Conservation (phyloP, 2,888 invertebrate species). For the Agonopterix alstromeriana region DNA sequence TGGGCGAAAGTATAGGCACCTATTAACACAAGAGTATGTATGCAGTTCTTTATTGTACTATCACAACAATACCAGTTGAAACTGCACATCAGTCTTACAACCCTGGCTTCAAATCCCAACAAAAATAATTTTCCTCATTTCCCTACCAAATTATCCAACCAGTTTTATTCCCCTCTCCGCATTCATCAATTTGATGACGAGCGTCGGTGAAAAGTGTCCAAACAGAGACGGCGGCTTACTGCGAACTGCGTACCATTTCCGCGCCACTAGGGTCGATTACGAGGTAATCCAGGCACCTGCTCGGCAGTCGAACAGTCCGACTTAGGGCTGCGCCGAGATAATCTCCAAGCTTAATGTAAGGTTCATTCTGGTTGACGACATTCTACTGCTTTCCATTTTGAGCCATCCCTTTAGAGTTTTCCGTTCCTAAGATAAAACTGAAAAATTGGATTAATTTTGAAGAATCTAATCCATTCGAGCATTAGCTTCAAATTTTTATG, state of each 20-base stretch:
- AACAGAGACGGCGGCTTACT: slow-evolving; percentile 3
- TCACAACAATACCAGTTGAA: too few relatives aligned
- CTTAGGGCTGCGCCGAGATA: slow-evolving; percentile 38
- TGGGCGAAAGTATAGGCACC: too few relatives aligned
- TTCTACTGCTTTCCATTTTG: too few relatives aligned
- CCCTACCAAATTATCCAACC: not conserved
- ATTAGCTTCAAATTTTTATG: too few relatives aligned
- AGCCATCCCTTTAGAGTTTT: too few relatives aligned
- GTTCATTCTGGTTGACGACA: slow-evolving; percentile 1
- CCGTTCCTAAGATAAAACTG: too few relatives aligned
- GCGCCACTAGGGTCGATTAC: slow-evolving; percentile 15
- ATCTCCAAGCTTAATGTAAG: slow-evolving; percentile 43
- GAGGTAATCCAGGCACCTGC: slow-evolving; percentile 18
- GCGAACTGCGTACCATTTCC: slow-evolving; percentile 5
- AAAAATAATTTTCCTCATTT: not conserved
- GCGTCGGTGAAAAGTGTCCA: slow-evolving; percentile 3
- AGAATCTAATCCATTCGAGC: too few relatives aligned
- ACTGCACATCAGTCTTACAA: too few relatives aligned
- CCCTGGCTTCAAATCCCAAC: too few relatives aligned
- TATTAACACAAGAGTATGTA: too few relatives aligned
- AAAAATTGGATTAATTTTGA: too few relatives aligned
- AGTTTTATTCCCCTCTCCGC: not conserved
- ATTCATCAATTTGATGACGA: slow-evolving; percentile 5
- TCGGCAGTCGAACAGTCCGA: slow-evolving; percentile 25
- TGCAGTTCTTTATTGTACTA: too few relatives aligned